phyloP scores from a whole-genome alignment of 2,797 vertebrate species.

The Typhlichthys subterraneus region DNA sequence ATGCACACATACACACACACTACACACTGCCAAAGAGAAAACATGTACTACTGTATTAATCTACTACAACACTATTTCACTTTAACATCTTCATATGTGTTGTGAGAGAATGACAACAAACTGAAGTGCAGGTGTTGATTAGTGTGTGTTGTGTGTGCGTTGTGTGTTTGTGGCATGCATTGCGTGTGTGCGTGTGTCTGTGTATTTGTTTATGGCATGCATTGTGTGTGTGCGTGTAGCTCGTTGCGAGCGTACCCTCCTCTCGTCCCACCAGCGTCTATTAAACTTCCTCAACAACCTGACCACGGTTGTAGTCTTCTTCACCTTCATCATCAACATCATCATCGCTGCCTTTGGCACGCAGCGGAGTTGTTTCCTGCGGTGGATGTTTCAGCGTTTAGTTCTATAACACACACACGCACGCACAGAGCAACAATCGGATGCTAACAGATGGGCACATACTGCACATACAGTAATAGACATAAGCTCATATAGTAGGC shows the following conservation, averaged over 20 bases:
- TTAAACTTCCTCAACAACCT: constrained; percentile 72
- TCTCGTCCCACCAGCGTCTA: constrained; percentile 57
- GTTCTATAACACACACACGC: constrained; percentile 29
- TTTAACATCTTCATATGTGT: constrained; percentile 6
- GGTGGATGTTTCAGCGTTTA: constrained; percentile 69
- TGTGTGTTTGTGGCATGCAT: not conserved
- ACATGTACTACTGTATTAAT: constrained; percentile 51
- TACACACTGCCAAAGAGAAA: not conserved
- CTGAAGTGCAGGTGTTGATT: constrained; percentile 22
- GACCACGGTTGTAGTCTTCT: constrained; percentile 63
- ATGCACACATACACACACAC: not conserved
- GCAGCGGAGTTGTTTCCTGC: constrained; percentile 68
- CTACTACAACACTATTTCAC: constrained; percentile 15
- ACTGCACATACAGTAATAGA: not conserved
- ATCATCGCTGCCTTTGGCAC: constrained; percentile 69
- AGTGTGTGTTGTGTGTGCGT: constrained; percentile 14
- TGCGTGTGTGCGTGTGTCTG: not conserved
- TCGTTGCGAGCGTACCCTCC: constrained; percentile 57
- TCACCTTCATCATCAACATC: constrained; percentile 67
- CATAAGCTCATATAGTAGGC: not conserved
- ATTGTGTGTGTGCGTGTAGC: constrained; percentile 38
- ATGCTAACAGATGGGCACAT: too few species aligned
- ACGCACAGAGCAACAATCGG: not conserved
- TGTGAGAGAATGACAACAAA: constrained; percentile 37
- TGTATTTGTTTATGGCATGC: not conserved